Evolutionary conservation across 1,140 invertebrate genomes (phyloP).

Genomic region (Magallana ariakensis): DNA sequence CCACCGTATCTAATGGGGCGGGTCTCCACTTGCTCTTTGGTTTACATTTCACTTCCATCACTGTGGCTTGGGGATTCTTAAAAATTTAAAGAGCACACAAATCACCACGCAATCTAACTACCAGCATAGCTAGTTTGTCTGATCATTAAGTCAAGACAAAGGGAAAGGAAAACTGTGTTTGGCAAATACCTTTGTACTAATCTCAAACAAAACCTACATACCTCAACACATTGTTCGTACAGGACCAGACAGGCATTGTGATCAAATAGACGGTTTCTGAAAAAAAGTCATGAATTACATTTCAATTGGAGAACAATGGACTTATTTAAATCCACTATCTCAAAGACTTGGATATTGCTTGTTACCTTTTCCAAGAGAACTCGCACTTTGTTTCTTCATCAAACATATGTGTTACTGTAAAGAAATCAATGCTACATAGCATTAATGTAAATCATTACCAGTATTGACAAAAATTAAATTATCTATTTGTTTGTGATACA

Average conservation of each 20-base stretch:
- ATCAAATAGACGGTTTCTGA: conserved; percentile 92
- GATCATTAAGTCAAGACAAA: too few relatives aligned
- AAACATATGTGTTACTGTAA: conserved; percentile 73
- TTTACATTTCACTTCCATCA: conserved; percentile 90
- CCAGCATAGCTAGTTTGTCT: too few relatives aligned
- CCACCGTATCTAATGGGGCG: conserved; percentile 95
- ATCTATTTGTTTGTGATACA: too few relatives aligned
- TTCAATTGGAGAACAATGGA: background rate
- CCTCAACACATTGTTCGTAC: conserved; percentile 84
- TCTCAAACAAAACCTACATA: conserved; percentile 57
- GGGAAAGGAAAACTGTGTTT: too few relatives aligned
- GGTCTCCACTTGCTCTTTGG: conserved; percentile 98
- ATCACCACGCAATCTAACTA: background rate
- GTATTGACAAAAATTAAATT: too few relatives aligned
- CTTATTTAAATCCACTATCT: background rate
- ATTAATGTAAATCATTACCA: too few relatives aligned
- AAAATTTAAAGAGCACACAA: conserved; percentile 50
- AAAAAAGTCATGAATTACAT: conserved; percentile 38
- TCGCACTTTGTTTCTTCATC: conserved; percentile 82
- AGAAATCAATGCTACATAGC: conserved; percentile 8
- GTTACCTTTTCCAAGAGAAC: conserved; percentile 90
- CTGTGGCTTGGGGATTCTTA: conserved; percentile 88
- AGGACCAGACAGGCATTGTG: conserved; percentile 89
- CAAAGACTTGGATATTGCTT: background rate
- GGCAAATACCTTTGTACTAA: background rate